Percentiles rank a stretch among this genome's conserved stretches.
These are phyloP conservation scores for Sericinus montela DNA, from an alignment of 2,888 invertebrate genomes.

Conservation along the genomic window DNA sequence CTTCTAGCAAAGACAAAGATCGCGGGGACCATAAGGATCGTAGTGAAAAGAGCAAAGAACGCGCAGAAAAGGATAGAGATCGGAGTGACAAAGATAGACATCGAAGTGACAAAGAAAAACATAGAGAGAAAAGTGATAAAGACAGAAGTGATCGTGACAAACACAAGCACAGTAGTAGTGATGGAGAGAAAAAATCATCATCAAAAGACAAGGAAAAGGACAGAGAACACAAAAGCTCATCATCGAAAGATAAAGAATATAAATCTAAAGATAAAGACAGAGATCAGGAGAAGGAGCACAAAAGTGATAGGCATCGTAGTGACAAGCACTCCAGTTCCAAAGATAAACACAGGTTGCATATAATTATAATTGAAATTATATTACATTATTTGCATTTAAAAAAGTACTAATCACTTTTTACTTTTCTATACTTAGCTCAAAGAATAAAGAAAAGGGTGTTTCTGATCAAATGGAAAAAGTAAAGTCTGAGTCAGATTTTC, in stretches of 20 bases:
- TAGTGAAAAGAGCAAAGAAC: constrained; percentile 66
- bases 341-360: constrained; percentile 77
- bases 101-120: constrained; percentile 48
- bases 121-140: constrained; percentile 32
- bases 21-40: constrained; percentile 47
- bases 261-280: constrained; percentile 55
- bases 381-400: not conserved
- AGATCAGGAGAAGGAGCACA: constrained; percentile 44
- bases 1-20: constrained; percentile 69
- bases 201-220: constrained; percentile 44
- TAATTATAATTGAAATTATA: constrained; percentile 6
- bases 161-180: constrained; percentile 37
- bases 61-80: constrained; percentile 37
- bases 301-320: constrained; percentile 64
- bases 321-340: constrained; percentile 71
- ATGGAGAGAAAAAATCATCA: constrained; percentile 44
- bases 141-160: constrained; percentile 40
- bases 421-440: constrained; percentile 25
- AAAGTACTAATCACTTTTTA: constrained; percentile 4
- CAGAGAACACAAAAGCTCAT: constrained; percentile 41
- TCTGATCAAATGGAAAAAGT: constrained; percentile 51
- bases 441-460: constrained; percentile 54
- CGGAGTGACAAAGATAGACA: constrained; percentile 59
- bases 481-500: constrained; percentile 44
- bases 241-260: constrained; percentile 68